phyloP scores from a whole-genome alignment of 2,797 vertebrate genomes.

The Sebastes itinus region DNA sequence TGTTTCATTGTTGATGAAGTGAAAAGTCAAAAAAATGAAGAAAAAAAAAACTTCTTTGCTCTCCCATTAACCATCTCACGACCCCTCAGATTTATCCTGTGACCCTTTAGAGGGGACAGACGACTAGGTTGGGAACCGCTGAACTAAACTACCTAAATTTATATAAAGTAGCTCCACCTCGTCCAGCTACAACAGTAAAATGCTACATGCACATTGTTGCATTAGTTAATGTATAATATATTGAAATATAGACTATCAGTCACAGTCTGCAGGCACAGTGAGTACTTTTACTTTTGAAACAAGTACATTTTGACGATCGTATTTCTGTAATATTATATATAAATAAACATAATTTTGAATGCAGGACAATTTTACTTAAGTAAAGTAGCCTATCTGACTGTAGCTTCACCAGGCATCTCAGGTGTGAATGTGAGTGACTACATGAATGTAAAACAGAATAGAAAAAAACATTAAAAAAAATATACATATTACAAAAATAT shows the following conservation, averaged over 20 bases:
- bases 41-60: not conserved
- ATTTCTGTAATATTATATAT: not conserved
- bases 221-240: not conserved
- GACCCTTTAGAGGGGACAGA: not conserved
- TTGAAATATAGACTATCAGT: not conserved
- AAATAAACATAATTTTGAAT: not conserved
- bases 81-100: not conserved
- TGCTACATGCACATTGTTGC: not conserved
- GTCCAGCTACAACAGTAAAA: not conserved
- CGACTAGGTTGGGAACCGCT: not conserved
- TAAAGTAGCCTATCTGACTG: not conserved
- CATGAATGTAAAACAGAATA: not conserved
- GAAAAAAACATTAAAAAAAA: too few species aligned
- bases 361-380: not conserved
- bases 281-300: not conserved
- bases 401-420: not conserved
- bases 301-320: not conserved
- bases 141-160: not conserved
- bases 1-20: not conserved
- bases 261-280: not conserved
- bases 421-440: not conserved
- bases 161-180: not conserved
- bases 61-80: not conserved
- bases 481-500: not conserved
- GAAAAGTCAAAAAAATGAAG: too few species aligned